Evolutionary conservation across 2,888 invertebrate species (phyloP).

Genomic region (Megamerina dolium): DNA sequence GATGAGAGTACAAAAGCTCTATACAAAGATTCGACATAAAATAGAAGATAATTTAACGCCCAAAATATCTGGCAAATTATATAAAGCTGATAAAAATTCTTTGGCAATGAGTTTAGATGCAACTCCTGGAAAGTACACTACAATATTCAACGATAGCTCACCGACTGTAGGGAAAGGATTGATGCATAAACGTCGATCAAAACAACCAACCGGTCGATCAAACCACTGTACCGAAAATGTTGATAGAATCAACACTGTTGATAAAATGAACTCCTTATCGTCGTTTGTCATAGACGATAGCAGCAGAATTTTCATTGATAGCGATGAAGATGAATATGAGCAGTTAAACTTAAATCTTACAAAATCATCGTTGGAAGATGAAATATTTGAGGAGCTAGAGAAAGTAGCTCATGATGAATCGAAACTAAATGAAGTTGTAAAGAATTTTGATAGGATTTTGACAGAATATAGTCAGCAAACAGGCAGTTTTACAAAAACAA

Average conservation of each 20-base stretch:
- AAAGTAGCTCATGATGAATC: conserved; percentile 49
- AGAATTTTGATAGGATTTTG: conserved; percentile 54
- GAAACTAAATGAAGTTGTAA: conserved; percentile 51
- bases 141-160: too few relatives aligned
- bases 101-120: conserved; percentile 37
- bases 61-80: conserved; percentile 37
- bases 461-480: conserved; percentile 51
- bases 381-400: conserved; percentile 49
- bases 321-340: conserved; percentile 44
- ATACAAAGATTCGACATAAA: conserved; percentile 46
- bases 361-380: conserved; percentile 45
- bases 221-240: too few relatives aligned
- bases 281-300: background rate
- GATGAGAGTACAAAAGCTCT: conserved; percentile 38
- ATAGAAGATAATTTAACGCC: conserved; percentile 47
- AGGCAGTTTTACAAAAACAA: conserved; percentile 4
- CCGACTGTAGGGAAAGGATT: too few relatives aligned
- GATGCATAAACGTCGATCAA: background rate
- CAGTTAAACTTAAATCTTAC: conserved; percentile 38
- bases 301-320: conserved; percentile 34
- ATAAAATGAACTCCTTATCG: too few relatives aligned
- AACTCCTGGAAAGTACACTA: too few relatives aligned
- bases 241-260: too few relatives aligned
- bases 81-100: conserved; percentile 39
- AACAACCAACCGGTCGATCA: background rate